A percentile compares a stretch with the other conserved stretches of the same genome.
Conservation (phyloP, 2,797 vertebrate genomes). For the Tragopan temminckii region DNA sequence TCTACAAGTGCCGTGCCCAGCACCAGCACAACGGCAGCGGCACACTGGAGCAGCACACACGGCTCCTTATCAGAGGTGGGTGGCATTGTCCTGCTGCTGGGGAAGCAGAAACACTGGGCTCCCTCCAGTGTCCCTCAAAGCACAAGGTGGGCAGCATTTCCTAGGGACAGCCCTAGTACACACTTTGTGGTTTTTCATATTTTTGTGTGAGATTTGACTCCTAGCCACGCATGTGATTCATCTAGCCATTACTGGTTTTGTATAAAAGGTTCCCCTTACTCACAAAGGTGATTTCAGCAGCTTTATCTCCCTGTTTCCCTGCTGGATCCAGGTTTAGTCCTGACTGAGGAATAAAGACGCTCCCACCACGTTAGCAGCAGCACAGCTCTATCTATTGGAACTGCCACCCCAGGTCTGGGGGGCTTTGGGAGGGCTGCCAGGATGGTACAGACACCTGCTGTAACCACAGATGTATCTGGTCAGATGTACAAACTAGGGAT, state of each 20-base stretch:
- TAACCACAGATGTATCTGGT: neutral
- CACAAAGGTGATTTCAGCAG: neutral
- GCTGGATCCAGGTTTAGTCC: neutral
- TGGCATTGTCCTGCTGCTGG: rapidly evolving
- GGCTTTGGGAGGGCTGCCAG: neutral
- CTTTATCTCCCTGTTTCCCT: rapidly evolving
- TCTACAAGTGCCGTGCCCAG: constrained; percentile 85
- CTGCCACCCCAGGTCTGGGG: neutral
- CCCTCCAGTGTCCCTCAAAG: neutral
- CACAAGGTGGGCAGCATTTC: neutral
- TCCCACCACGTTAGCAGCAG: neutral
- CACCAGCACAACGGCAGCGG: constrained; percentile 75
- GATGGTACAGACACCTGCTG: neutral
- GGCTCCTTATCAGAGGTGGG: constrained; percentile 85
- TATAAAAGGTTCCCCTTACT: neutral
- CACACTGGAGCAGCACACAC: constrained; percentile 73
- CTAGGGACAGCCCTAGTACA: rapidly evolving
- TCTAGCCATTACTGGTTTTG: neutral
- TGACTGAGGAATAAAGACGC: neutral
- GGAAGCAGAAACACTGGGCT: neutral
- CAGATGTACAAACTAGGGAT: neutral
- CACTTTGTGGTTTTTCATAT: rapidly evolving
- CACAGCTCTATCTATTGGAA: neutral
- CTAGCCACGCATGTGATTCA: neutral
- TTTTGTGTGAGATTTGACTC: neutral